A percentile compares a stretch with the other conserved stretches of the same genome.
phyloP scores from a whole-genome alignment of 2,888 invertebrate genomes.

The Drosophila neoperkinsi region DNA sequence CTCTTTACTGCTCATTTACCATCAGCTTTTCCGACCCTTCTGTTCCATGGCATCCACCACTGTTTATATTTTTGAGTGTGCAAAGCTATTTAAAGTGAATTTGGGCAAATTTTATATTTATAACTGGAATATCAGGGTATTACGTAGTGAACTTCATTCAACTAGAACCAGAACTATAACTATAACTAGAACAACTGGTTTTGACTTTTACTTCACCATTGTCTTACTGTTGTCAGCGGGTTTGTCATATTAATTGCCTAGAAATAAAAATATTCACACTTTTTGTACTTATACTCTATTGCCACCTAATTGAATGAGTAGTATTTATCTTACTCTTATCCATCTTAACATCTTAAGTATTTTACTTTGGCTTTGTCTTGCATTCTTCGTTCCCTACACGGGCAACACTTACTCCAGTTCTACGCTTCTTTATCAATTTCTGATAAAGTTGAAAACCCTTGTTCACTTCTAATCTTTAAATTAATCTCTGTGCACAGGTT shows the following conservation, averaged over 20 bases:
- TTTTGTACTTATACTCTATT: neutral
- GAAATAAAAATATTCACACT: too few relatives aligned
- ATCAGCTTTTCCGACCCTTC: neutral
- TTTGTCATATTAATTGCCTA: too few relatives aligned
- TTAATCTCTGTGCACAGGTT: constrained; percentile 67
- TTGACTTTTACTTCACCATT: neutral
- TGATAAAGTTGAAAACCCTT: neutral
- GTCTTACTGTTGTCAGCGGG: neutral
- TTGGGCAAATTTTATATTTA: neutral
- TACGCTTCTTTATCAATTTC: neutral
- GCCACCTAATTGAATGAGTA: neutral
- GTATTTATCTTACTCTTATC: neutral
- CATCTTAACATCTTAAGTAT: neutral
- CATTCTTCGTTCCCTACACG: neutral
- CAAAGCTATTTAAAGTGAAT: neutral
- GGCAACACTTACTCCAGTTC: too few relatives aligned
- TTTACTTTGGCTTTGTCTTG: neutral
- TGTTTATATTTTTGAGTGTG: neutral
- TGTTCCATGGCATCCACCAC: neutral
- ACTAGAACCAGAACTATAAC: too few relatives aligned
- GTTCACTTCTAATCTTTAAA: neutral
- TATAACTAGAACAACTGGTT: too few relatives aligned
- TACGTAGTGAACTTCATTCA: neutral
- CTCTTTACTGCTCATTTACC: rapidly evolving
- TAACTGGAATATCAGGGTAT: neutral